Conservation (phyloP, 1,140 invertebrate genomes). For the Heliconius nattereri region DNA sequence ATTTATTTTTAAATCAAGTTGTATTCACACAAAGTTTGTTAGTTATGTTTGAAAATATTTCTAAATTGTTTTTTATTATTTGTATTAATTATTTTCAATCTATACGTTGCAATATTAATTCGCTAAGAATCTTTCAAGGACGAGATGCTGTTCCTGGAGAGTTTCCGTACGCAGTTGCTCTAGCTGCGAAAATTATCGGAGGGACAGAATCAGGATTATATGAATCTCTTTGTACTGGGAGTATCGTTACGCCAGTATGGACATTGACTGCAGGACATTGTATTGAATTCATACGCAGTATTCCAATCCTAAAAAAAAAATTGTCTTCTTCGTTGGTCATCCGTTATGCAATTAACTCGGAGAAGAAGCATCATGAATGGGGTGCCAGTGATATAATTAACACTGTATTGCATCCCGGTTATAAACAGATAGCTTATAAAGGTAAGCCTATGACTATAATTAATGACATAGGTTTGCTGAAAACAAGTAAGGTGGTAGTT, state of each 20-base stretch:
- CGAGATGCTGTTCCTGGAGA: constrained; percentile 1
- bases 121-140: constrained; percentile 1
- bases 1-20: no score
- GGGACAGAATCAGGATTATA: background rate
- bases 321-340: background rate
- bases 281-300: background rate
- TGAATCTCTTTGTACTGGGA: background rate
- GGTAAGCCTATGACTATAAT: background rate
- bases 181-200: background rate
- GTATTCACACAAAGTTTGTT: no score
- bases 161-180: background rate
- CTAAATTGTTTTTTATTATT: no score
- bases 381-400: background rate
- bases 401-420: background rate
- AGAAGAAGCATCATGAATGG: background rate
- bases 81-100: no score
- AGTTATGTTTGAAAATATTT: no score
- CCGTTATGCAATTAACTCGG: background rate
- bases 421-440: background rate
- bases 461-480: background rate
- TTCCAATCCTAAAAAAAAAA: background rate
- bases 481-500: background rate
- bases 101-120: no score
- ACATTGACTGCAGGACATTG: background rate
- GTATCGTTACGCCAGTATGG: background rate